These are phyloP conservation scores for Silurus meridionalis DNA, from an alignment of 2,113 vertebrate species.

Conservation along the genomic window DNA sequence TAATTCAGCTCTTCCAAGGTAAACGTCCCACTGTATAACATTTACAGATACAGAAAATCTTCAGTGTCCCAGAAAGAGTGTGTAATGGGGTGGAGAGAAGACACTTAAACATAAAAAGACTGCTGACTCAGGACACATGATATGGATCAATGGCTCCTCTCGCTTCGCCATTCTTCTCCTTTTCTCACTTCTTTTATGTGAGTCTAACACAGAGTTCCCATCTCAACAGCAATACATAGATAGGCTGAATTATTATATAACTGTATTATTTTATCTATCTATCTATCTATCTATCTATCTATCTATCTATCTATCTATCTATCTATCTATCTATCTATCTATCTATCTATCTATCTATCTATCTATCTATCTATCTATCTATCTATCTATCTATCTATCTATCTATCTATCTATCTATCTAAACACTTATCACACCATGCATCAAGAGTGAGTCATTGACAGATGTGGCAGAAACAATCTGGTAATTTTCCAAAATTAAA, in stretches of 20 bases:
- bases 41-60: constrained; percentile 50
- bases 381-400: background rate
- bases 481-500: too few species aligned
- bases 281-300: too few species aligned
- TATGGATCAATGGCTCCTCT: constrained; percentile 33
- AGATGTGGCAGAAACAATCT: too few species aligned
- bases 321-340: too few species aligned
- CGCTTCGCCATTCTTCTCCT: background rate
- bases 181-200: background rate
- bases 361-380: background rate
- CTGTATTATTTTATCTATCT: too few species aligned
- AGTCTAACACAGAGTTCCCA: background rate
- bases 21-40: constrained; percentile 49
- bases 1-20: constrained; percentile 48
- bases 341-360: background rate
- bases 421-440: too few species aligned
- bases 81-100: constrained; percentile 14
- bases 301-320: too few species aligned
- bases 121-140: constrained; percentile 47
- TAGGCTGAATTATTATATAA: background rate
- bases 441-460: too few species aligned
- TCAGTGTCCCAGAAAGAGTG: constrained; percentile 37
- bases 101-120: constrained; percentile 20
- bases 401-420: background rate
- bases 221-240: background rate